Evolutionary conservation across 2,113 vertebrate species (phyloP), one percentile per base, ranked within the genome.

Genomic region (Pteruthius melanotis): DNA sequence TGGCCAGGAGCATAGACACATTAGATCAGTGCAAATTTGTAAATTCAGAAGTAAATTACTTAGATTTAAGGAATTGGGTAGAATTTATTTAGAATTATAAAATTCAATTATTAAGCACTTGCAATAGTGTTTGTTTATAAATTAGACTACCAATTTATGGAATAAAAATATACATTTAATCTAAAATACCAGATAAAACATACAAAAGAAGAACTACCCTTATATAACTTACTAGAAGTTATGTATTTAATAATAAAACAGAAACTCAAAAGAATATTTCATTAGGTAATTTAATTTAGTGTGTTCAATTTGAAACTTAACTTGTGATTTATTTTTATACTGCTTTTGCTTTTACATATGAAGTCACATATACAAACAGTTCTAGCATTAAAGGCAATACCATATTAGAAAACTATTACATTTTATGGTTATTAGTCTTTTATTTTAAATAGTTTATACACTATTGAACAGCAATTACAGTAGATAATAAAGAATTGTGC

Each of bases 391-490:
- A 84, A 83, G 70, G 93, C 78, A 94, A 89, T 74, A 94, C 12
- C 66, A 37, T 89, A 78, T 87, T 89, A 84, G 89, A 92, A 90
- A 95, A 80, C 63, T 65, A 80, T 81, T 89, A 91, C 81, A 94
- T 78, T 52, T 82, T 82, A 83, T 45, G 44, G 26, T 84, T 84
- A 68, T 68, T 87, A 81, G 44, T 65, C 21, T 91, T 94, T 87
- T 89, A 92, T 85, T 94, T 52, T 88, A 79, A 86, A 50, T 80
- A 56, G 27, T 80, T 96, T 83, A 91, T 90, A 95, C 87, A 94
- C 70, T 93, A 93, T 52, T 63, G 54, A 93, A 92, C 94, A 95
- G 66, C 66, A 83, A 24, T 87, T 87, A 95, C 78, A 91, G 57
- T 69, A 85, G 39, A 69, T 85, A 83, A 90, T 90, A 93, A 94